A percentile compares a stretch with the other conserved stretches of the same genome.
phyloP scores from a whole-genome alignment of 1,140 invertebrate genomes.

The Drosophila arawakana region DNA sequence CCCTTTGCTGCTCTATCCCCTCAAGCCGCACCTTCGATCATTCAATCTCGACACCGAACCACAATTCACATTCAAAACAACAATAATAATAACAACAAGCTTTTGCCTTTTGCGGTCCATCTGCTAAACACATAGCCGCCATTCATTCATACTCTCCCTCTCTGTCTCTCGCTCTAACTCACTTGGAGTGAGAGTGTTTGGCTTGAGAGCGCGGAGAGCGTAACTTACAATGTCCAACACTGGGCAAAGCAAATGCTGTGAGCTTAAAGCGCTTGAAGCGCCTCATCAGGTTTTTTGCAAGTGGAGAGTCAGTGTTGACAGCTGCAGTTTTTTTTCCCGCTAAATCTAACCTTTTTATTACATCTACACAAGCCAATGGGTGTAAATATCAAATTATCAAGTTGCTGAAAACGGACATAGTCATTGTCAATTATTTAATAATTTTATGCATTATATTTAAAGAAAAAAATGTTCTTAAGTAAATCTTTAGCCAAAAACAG shows the following conservation, averaged over 20 bases:
- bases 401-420: too few relatives aligned
- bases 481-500: too few relatives aligned
- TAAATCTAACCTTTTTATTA: too few relatives aligned
- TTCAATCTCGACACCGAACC: slow-evolving; percentile 5
- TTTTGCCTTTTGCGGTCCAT: slow-evolving; percentile 64
- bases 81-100: slow-evolving; percentile 31
- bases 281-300: slow-evolving; percentile 21
- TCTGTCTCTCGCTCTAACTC: slow-evolving; percentile 6
- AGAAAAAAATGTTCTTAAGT: too few relatives aligned
- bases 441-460: too few relatives aligned
- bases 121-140: slow-evolving; percentile 51
- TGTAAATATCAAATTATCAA: too few relatives aligned
- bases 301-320: not conserved
- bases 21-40: not conserved
- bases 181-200: slow-evolving; percentile 15
- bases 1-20: not conserved
- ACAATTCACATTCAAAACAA: slow-evolving; percentile 49
- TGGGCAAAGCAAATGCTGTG: slow-evolving; percentile 21
- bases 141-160: slow-evolving; percentile 61
- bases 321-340: too few relatives aligned
- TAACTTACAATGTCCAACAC: slow-evolving; percentile 32
- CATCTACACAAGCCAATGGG: too few relatives aligned
- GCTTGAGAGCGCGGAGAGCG: slow-evolving; percentile 11
- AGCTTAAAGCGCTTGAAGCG: slow-evolving; percentile 6
- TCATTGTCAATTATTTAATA: too few relatives aligned